Base-by-base conservation (phyloP, 2,888 invertebrate species). In the Platynereis dumerilii region DNA sequence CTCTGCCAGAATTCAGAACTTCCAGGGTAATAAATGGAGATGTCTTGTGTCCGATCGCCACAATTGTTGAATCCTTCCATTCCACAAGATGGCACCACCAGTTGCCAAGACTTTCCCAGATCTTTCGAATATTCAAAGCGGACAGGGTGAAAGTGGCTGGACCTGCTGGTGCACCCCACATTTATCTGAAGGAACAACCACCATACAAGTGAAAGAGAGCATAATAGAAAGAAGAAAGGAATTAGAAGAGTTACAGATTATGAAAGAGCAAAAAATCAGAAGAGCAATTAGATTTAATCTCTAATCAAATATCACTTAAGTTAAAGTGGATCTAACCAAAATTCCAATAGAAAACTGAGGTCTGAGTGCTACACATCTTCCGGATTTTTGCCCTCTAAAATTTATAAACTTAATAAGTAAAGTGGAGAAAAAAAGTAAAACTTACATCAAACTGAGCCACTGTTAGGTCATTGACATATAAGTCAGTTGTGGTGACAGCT, bases 381-480 rank as follows among this genome's bases (percentile, higher is more conserved):
- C n/a, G n/a, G n/a, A n/a, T n/a, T n/a, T n/a, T n/a, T n/a, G n/a
- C n/a, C n/a, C n/a, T n/a, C n/a, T n/a, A n/a, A n/a, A n/a, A n/a
- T n/a, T n/a, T n/a, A n/a, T n/a, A n/a, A n/a, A n/a, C n/a, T n/a
- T n/a, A n/a, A n/a, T n/a, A n/a, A n/a, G n/a, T n/a, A n/a, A n/a
- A n/a, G n/a, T n/a, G n/a, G n/a, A n/a, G n/a, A n/a, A n/a, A n/a
- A n/a, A n/a, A n/a, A n/a, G n/a, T n/a, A 34, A 34, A 34, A 64
- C 80, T 76, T 69, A 85, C 85, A 74, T 85, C 84, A 80, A 85
- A 85, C 73, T 85, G 84, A 22, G 85, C 67, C 22, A 84, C 80
- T 39, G 84, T 80, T 75, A 82, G 78, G 0, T 81, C 79, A 55
- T 80, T 81, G 20, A 85, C 77, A 62, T 76, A 76, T 22, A 85